Conservation (phyloP, 2,888 invertebrate genomes). For the Aradus depressus region DNA sequence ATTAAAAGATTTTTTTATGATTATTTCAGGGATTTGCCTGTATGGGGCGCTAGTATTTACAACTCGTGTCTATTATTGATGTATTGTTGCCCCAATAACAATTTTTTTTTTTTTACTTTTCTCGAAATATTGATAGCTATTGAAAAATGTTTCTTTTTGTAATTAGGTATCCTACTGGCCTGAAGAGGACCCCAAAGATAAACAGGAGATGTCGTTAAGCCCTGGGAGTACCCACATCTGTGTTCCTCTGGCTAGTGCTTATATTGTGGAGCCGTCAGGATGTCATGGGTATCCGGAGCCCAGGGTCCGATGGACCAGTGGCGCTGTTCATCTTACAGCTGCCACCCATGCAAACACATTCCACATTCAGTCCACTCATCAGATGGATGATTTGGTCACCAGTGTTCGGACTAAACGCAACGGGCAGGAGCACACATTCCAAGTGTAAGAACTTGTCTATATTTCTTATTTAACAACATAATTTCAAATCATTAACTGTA, state of each 20-base stretch:
- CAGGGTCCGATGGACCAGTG: conserved; percentile 40
- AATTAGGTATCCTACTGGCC: conserved; percentile 19
- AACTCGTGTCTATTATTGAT: too few relatives aligned
- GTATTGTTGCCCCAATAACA: too few relatives aligned
- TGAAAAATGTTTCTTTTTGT: too few relatives aligned
- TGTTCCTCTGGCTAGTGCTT: conserved; percentile 54
- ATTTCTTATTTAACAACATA: too few relatives aligned
- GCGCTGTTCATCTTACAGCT: conserved; percentile 40
- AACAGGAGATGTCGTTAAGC: conserved; percentile 25
- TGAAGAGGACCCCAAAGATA: conserved; percentile 22
- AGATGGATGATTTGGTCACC: conserved; percentile 41
- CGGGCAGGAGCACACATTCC: too few relatives aligned
- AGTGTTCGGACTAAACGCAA: background rate
- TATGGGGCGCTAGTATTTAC: too few relatives aligned
- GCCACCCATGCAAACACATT: conserved; percentile 45
- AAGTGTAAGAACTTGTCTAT: too few relatives aligned
- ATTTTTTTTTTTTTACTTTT: too few relatives aligned
- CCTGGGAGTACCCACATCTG: conserved; percentile 46
- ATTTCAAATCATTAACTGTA: too few relatives aligned
- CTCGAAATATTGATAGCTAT: too few relatives aligned
- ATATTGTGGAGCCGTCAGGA: conserved; percentile 59
- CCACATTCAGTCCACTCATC: conserved; percentile 42
- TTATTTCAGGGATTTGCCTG: too few relatives aligned
- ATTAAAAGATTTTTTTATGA: too few relatives aligned
- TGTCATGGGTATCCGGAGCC: conserved; percentile 64